Evolutionary conservation across 2,888 invertebrate genomes (phyloP), one percentile per base, ranked within the genome.

Genomic region (Agonopterix heracliana): DNA sequence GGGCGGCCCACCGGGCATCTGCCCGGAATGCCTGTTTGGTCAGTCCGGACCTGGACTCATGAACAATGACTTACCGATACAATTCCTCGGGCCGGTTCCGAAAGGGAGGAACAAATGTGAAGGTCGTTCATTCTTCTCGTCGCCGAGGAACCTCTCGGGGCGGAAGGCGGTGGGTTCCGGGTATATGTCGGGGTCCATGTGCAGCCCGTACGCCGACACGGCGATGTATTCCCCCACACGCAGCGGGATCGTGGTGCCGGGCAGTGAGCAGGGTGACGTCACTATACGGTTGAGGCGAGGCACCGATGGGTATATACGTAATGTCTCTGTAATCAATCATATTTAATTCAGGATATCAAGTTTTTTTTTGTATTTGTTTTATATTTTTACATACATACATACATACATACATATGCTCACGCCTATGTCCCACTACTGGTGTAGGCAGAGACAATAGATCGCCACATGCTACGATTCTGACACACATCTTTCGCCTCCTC

Each of bases 291-390:
- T 91, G 1, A 91, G 70, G 26, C 88, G 71, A 2, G 88, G 77
- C 3, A 90, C 79, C 1, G 91, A 90, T 0, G 92, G 91, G 66
- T 90, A 91, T 59, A 90, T 69, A 13, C 92, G 81, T 42, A 92
- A 70, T 0, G 90, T 89, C 80, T 92, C 92, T 89, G 77, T 12
- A 77, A 83, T n/a, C n/a, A n/a, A n/a, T n/a, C n/a, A n/a, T n/a
- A n/a, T n/a, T n/a, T n/a, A n/a, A n/a, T n/a, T n/a, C n/a, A n/a
- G n/a, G n/a, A n/a, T n/a, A n/a, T n/a, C n/a, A n/a, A n/a, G n/a
- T n/a, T n/a, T n/a, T n/a, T n/a, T n/a, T n/a, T n/a, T n/a, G n/a
- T n/a, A n/a, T n/a, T n/a, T n/a, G n/a, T n/a, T n/a, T n/a, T n/a
- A n/a, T n/a, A n/a, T n/a, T n/a, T n/a, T n/a, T n/a, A n/a, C n/a